phyloP scores from a whole-genome alignment of 2,797 vertebrate species.

The Scolopax bukidnonensis region DNA sequence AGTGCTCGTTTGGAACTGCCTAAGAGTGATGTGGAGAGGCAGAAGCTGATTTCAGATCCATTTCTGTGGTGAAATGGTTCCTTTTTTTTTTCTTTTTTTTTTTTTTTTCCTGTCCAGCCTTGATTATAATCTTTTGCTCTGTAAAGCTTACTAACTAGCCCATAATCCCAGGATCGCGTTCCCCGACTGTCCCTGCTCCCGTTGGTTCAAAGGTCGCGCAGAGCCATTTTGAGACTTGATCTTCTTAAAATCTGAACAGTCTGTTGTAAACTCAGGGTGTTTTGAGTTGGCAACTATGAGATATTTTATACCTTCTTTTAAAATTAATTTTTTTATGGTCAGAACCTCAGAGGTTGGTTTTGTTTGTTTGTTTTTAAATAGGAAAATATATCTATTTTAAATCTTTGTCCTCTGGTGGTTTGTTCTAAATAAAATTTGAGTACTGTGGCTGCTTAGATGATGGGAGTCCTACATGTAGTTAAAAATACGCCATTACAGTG shows the following conservation, averaged over 20 bases:
- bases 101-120: background rate
- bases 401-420: background rate
- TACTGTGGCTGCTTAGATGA: background rate
- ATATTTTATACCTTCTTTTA: background rate
- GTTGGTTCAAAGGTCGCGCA: background rate
- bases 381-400: background rate
- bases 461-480: background rate
- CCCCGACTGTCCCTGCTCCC: background rate
- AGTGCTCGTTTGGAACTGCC: constrained; percentile 11
- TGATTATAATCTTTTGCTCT: background rate
- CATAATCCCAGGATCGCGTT: background rate
- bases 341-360: background rate
- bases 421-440: background rate
- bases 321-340: background rate
- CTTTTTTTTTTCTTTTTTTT: background rate
- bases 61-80: background rate
- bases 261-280: background rate
- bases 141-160: background rate
- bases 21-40: background rate
- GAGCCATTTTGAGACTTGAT: background rate
- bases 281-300: background rate
- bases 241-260: background rate
- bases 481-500: background rate
- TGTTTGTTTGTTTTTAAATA: background rate
- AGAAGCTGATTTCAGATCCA: background rate